These are phyloP conservation scores for Lutjanus argentimaculatus DNA, from an alignment of 2,797 vertebrate species.

Conservation along the genomic window DNA sequence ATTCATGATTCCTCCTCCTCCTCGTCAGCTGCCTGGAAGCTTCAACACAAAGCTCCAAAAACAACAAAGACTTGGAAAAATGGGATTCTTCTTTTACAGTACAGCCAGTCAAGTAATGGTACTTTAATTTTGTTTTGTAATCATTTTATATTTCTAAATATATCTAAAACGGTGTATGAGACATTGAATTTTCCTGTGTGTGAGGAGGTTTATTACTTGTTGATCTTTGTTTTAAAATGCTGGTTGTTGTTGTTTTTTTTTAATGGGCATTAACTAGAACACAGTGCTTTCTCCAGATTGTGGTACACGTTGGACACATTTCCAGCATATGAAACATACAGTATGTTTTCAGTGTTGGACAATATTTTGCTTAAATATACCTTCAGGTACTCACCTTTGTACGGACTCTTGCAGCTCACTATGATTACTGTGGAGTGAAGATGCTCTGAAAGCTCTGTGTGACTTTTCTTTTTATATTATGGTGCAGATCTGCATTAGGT, in stretches of 20 bases:
- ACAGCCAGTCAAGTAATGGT: constrained; percentile 38
- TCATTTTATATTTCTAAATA: constrained; percentile 60
- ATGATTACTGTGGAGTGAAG: constrained; percentile 4
- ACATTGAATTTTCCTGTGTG: constrained; percentile 13
- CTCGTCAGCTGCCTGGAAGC: constrained; percentile 5
- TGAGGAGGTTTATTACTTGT: background rate
- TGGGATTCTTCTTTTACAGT: background rate
- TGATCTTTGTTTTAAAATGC: constrained; percentile 16
- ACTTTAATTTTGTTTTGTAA: constrained; percentile 45
- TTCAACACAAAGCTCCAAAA: background rate
- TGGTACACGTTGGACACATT: constrained; percentile 19
- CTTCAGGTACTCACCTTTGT: constrained; percentile 21
- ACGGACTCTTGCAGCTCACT: background rate
- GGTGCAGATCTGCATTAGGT: constrained; percentile 11
- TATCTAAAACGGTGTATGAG: constrained; percentile 28
- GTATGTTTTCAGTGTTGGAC: constrained; percentile 11
- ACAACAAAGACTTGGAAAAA: background rate
- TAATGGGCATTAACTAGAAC: constrained; percentile 32
- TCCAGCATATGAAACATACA: background rate
- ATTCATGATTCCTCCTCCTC: background rate
- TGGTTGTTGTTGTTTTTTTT: background rate
- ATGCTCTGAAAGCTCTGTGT: background rate
- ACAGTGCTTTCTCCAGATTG: constrained; percentile 2
- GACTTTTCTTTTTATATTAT: background rate
- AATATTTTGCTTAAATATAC: constrained; percentile 10